Evolutionary conservation across 2,888 invertebrate species (phyloP), one percentile per base, ranked within the genome.

Genomic region (Gymnocheta viridis): DNA sequence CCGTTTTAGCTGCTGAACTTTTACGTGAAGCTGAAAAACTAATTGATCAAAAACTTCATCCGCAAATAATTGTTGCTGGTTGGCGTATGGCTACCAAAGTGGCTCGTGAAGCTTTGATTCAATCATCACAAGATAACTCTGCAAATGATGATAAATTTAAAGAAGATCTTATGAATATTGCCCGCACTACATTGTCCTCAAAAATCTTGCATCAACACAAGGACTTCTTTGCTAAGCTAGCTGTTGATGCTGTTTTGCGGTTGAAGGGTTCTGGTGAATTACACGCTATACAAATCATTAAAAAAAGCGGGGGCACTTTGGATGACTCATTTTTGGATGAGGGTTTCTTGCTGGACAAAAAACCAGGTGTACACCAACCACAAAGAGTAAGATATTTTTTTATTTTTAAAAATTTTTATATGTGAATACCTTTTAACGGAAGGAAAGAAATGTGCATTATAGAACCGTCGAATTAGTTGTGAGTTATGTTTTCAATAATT

Each of bases 141-240:
- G 93, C 94, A 7, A 95, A 98, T 92, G 93, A 94, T 54, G 95
- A 94, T 12, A 95, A 94, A 85, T 97, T 99, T 88, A 94, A 95
- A 49, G 95, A 95, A 88, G 99, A 99, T 93, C 93, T 99, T 74
- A 92, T 98, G 92, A 99, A 99, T 91, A 99, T 99, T 91, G 98
- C 99, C 9, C 94, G 98, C 51, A 99, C 99, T 27, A 99, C 99
- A 27, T 93, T 99, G 47, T 98, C 99, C 89, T 99, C 99, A 0
- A 99, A 99, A 92, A 99, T 99, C 91, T 93, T 99, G 47, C 96
- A 98, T 32, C 99, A 99, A 89, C 98, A 99, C 92, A 99, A 98
- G 92, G 98, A 99, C 89, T 94, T 98, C 90, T 99, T 99, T 91
- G 95, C 99, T 80, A 96, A 97, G 88, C 93, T 99, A 81, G 97